Base-by-base conservation (phyloP, 2,797 vertebrate species). In the Tapera naevia region DNA sequence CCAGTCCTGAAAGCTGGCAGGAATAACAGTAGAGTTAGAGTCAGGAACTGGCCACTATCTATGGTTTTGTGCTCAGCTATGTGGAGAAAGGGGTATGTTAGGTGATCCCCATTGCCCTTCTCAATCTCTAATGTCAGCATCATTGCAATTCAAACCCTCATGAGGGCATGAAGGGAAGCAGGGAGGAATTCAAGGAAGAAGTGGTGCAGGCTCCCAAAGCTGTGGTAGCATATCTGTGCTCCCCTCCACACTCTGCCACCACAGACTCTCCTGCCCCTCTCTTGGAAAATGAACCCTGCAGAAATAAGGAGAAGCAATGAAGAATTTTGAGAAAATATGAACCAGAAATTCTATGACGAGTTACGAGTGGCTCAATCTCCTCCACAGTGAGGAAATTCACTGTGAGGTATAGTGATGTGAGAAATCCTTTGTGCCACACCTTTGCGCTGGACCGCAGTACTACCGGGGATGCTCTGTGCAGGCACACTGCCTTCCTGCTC, bases 361-460 rank as follows among this genome's bases (percentile, higher is more conserved):
- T 83, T 32, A 17, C 12, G 15, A 69, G 43, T 3, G 7, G 25
- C 53, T 90, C 5, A 0, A 4, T 50, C 30, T 75, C 62, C 39
- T 50, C 45, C 48, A 54, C 14, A 45, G 48, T 5, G 3, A 60
- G 60, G 13, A 64, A 64, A 32, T 6, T 8, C 15, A 39, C 33
- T 3, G 11, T 14, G 21, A 45, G 28, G 7, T 0, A 0, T 0
- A 66, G 23, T 0, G 16, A 74, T 48, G 48, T 30, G 53, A 53
- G 61, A 41, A 64, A 35, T 25, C 19, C 32, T 2, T 37, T 48
- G 32, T 54, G 50, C 27, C 35, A 71, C 54, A 28, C 16, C 25
- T 50, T 50, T 15, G 51, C 1, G 2, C 60, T 45, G 51, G 46
- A 32, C 7, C 2, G 4, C 35, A 4, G 13, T 3, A 4, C 25